Percentiles rank a stretch among this genome's conserved stretches.
Evolutionary conservation across 2,113 vertebrate genomes (phyloP).

Genomic region (Tachuris rubrigastra): DNA sequence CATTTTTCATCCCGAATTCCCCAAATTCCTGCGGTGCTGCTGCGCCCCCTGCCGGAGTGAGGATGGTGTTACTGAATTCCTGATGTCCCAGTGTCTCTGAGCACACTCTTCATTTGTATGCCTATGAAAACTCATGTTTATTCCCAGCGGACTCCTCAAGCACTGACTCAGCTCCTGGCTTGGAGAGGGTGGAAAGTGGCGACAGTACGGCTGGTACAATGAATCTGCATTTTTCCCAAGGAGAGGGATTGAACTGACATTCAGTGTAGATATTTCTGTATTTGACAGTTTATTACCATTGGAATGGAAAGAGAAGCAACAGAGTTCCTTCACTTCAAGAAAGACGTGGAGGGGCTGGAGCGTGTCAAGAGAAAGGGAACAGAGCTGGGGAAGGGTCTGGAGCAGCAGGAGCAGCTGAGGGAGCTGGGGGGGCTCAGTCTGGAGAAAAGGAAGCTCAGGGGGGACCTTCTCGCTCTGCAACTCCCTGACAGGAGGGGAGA

Average conservation of each 20-base stretch:
- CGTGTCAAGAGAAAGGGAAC: neutral
- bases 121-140: neutral
- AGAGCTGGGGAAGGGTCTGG: neutral
- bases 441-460: neutral
- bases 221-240: neutral
- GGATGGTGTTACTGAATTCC: fast-evolving
- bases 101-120: neutral
- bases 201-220: neutral
- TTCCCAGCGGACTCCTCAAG: neutral
- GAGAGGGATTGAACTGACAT: neutral
- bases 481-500: neutral
- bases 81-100: neutral
- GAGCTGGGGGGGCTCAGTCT: neutral
- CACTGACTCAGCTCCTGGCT: neutral
- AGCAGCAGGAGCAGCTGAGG: neutral
- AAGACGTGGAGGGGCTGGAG: neutral
- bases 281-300: neutral
- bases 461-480: neutral
- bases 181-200: neutral
- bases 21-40: neutral
- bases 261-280: neutral
- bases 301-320: neutral
- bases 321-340: neutral
- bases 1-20: neutral
- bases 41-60: neutral